Evolutionary conservation across 1,140 invertebrate genomes (phyloP).

Genomic region (Pantala flavescens): DNA sequence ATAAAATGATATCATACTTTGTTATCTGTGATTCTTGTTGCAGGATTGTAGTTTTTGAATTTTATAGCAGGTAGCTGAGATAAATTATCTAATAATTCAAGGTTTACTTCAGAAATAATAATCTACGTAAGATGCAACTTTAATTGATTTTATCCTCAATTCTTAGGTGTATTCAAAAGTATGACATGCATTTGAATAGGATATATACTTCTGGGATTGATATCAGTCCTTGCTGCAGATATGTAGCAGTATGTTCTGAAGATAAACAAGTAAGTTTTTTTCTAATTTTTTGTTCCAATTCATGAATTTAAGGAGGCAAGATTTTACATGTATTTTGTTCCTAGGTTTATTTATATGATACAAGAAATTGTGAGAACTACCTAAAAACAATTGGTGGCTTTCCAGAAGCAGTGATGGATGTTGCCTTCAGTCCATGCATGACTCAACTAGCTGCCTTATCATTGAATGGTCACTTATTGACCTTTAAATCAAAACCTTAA

Average conservation of each 20-base stretch:
- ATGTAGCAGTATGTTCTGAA: background rate
- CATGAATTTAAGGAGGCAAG: background rate
- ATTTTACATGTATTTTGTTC: background rate
- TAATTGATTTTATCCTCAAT: too few relatives aligned
- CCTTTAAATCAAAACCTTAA: background rate
- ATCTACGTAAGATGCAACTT: too few relatives aligned
- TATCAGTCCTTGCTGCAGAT: background rate
- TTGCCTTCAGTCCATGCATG: constrained; percentile 3
- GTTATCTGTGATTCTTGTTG: too few relatives aligned
- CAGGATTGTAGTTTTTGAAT: too few relatives aligned
- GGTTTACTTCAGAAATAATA: too few relatives aligned
- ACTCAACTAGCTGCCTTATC: background rate
- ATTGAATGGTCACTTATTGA: background rate
- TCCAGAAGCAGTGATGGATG: background rate
- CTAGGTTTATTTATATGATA: background rate
- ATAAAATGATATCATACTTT: too few relatives aligned
- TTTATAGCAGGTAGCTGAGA: too few relatives aligned
- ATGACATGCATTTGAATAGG: background rate
- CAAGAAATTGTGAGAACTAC: background rate
- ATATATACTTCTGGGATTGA: background rate
- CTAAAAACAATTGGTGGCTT: background rate
- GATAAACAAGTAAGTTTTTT: background rate
- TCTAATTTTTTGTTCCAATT: background rate
- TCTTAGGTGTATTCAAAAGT: background rate
- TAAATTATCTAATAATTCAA: too few relatives aligned